Base-by-base conservation (phyloP, 2,797 vertebrate species). In the Lutjanus campechanus region DNA sequence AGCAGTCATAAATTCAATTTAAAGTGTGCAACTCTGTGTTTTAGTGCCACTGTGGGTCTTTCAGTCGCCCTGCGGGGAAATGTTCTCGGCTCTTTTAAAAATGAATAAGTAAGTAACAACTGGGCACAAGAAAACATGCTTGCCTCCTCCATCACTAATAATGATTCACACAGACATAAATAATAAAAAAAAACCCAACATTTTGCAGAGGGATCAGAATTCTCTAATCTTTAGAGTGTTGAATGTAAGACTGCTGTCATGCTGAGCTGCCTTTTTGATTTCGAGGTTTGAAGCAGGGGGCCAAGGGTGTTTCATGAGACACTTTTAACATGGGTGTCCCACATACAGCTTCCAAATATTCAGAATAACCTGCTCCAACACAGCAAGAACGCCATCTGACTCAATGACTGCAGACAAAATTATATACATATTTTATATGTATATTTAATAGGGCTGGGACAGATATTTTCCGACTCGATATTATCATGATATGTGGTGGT, bases 91-190 rank as follows among this genome's bases (percentile, higher is more conserved):
- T 88, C 40, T 74, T 83, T 83, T 41, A 59, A 82, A 85, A 77
- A 78, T 49, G 62, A 88, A 82, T 82, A 74, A 87, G 79, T 81
- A 88, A 92, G 89, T 89, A 91, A 85, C 62, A 88, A 86, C 53
- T 74, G 79, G 77, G 76, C 71, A 68, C 40, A 58, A 81, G 66
- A 82, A 85, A 84, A 77, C 65, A 56, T n/a, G 22, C 47, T 43
- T 56, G 50, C 16, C 58, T 78, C 60, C 50, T 67, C 49, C 51
- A 25, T 43, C 47, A 56, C 62, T 73, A 61, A 83, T 70, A 61
- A 73, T 87, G 49, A 83, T 59, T 84, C 36, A 44, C 43, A 58
- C 22, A 67, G 11, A 47, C 13, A 44, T 9, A 69, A 6, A 82
- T 60, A 68, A 11, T 55, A 16, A 70, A 8, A 61, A 25, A 68